These are phyloP conservation scores for Trachurus trachurus DNA, from an alignment of 2,797 vertebrate species.

Conservation along the genomic window DNA sequence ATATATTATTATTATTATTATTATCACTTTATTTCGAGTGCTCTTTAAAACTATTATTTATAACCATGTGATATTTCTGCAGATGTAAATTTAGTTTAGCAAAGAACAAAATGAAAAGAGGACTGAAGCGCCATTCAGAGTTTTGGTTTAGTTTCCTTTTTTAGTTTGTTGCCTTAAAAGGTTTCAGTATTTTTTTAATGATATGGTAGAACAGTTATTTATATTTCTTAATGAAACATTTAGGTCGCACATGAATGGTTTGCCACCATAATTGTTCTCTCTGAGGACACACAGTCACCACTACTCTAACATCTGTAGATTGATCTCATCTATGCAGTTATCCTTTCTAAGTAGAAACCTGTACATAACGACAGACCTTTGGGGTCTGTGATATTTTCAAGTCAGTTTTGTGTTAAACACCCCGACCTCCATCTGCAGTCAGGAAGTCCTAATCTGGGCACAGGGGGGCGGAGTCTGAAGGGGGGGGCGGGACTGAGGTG, in stretches of 20 bases:
- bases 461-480: background rate
- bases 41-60: conserved; percentile 89
- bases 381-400: background rate
- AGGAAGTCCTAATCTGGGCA: conserved; percentile 11
- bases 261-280: background rate
- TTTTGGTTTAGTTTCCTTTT: conserved; percentile 22
- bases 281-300: conserved; percentile 50
- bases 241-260: background rate
- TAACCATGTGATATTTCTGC: conserved; percentile 85
- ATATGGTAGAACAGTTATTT: conserved; percentile 34
- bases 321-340: conserved; percentile 62
- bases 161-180: conserved; percentile 54
- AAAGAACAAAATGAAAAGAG: conserved; percentile 62
- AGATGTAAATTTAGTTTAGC: conserved; percentile 83
- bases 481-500: background rate
- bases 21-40: conserved; percentile 83
- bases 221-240: conserved; percentile 32
- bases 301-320: conserved; percentile 28
- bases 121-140: conserved; percentile 35
- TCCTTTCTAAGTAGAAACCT: conserved; percentile 21
- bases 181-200: conserved; percentile 34
- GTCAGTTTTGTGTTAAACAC: background rate
- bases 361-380: conserved; percentile 2
- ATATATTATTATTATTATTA: conserved; percentile 87
- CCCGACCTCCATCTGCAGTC: background rate